These are phyloP conservation scores for Drosophila tsacasi DNA, from an alignment of 1,140 invertebrate genomes.

Conservation along the genomic window DNA sequence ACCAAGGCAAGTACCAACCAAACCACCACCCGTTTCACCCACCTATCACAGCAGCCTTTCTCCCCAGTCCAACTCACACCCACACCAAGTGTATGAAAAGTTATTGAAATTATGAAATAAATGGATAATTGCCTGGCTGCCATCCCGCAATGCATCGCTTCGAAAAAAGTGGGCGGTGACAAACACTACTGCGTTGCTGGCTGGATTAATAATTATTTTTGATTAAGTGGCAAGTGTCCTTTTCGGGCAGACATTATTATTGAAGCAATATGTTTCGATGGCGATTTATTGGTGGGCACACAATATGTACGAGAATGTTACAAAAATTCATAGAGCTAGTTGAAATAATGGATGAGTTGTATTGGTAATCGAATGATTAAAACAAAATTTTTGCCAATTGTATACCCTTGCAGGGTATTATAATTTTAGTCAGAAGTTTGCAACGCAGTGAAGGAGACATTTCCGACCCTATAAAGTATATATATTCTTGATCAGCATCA, in stretches of 20 bases:
- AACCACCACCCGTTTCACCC: constrained; percentile 44
- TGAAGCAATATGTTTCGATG: constrained; percentile 44
- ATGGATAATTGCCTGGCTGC: constrained; percentile 71
- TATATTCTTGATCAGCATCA: no score
- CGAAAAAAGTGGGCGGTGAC: constrained; percentile 47
- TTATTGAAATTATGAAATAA: constrained; percentile 83
- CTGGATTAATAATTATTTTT: constrained; percentile 59
- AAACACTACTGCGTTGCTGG: constrained; percentile 59
- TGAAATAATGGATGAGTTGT: neutral
- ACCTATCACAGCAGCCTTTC: constrained; percentile 58
- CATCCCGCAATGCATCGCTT: neutral
- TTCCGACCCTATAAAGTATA: no score
- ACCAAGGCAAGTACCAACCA: constrained; percentile 28
- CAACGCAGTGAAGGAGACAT: no score
- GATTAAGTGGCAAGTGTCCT: constrained; percentile 30
- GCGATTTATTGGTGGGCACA: constrained; percentile 10
- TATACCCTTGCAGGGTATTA: no score
- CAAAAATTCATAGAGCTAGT: neutral
- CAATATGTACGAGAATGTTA: neutral
- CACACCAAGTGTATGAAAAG: constrained; percentile 73
- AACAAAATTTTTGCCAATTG: neutral
- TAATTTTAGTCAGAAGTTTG: no score
- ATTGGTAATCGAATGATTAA: neutral
- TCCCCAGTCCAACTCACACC: constrained; percentile 6
- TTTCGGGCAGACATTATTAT: constrained; percentile 52